These are phyloP conservation scores for Coenonympha arcania DNA, from an alignment of 2,888 invertebrate species.

Conservation along the genomic window DNA sequence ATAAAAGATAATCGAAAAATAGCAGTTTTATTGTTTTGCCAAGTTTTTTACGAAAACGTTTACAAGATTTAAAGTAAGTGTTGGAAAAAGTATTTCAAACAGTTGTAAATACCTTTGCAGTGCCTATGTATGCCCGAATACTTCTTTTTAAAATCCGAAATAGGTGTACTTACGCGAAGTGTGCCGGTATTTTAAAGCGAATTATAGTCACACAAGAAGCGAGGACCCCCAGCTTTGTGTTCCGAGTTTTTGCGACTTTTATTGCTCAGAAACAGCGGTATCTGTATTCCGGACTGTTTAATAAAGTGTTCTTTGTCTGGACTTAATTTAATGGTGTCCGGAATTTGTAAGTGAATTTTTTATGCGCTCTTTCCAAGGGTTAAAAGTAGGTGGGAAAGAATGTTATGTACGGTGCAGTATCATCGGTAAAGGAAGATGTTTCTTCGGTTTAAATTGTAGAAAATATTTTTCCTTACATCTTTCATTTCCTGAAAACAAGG, in stretches of 20 bases:
- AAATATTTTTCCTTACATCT: too few relatives aligned
- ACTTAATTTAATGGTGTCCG: conserved; percentile 15
- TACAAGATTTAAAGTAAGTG: too few relatives aligned
- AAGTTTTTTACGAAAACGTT: too few relatives aligned
- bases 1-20: too few relatives aligned
- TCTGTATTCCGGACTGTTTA: conserved; percentile 36
- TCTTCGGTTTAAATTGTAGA: neutral
- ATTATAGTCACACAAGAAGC: conserved; percentile 40
- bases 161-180: conserved; percentile 35
- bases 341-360: conserved; percentile 14
- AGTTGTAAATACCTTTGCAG: too few relatives aligned
- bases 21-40: too few relatives aligned
- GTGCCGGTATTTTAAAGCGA: conserved; percentile 38
- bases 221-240: conserved; percentile 32
- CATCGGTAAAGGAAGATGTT: too few relatives aligned
- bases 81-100: too few relatives aligned
- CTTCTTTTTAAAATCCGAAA: conserved; percentile 25
- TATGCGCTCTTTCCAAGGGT: neutral
- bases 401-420: too few relatives aligned
- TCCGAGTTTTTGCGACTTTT: conserved; percentile 40
- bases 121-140: too few relatives aligned
- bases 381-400: too few relatives aligned
- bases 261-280: conserved; percentile 33
- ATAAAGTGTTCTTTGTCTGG: conserved; percentile 26
- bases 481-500: too few relatives aligned